Base-by-base conservation (phyloP, 2,113 vertebrate species). In the Odontesthes bonariensis region DNA sequence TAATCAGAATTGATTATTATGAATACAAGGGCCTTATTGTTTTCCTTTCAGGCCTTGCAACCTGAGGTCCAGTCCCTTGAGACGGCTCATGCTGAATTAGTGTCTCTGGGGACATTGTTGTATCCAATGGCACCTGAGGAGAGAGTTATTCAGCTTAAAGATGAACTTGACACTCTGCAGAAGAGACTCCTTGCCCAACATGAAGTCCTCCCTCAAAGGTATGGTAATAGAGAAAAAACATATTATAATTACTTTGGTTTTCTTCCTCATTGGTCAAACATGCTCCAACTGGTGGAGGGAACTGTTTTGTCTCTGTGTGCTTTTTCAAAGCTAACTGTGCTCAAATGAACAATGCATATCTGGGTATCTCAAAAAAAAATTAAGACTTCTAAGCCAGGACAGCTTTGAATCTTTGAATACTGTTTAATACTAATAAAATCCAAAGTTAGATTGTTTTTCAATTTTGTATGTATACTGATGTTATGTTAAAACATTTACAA, bases 141-240 rank as follows among this genome's bases (percentile, higher is more conserved):
- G 2, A 91, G 84, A 23, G 92, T 93, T 70, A 82, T 85, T 69
- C 67, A 84, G 77, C 87, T 96, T 3, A 95, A 91, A 71, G 88
- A 95, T 4, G 94, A 95, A 2, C 80, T 96, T 64, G 86, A 95
- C 47, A 89, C 85, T 4, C 59, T 98, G 59, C 93, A 95, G 74
- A 78, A 85, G 62, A 95, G 96, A 77, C 92, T 96, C 92, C 62
- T 11, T 10, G 63, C 78, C 66, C 94, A 95, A 84, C 91, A 75
- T 31, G 92, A 95, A 79, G 72, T 76, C 60, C 90, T 99, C 23
- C 96, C 96, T 31, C 87, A 94, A 83, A 93, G 93, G 94, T 85
- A 52, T 16, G 31, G n/a, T 91, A 31, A 9, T n/a, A 46, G 14
- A 6, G 8, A 22, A 19, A 22, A 49, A 49, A 27, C 27, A 27